These are phyloP conservation scores for Calycopis cecrops DNA, from an alignment of 1,140 invertebrate species.

Conservation along the genomic window DNA sequence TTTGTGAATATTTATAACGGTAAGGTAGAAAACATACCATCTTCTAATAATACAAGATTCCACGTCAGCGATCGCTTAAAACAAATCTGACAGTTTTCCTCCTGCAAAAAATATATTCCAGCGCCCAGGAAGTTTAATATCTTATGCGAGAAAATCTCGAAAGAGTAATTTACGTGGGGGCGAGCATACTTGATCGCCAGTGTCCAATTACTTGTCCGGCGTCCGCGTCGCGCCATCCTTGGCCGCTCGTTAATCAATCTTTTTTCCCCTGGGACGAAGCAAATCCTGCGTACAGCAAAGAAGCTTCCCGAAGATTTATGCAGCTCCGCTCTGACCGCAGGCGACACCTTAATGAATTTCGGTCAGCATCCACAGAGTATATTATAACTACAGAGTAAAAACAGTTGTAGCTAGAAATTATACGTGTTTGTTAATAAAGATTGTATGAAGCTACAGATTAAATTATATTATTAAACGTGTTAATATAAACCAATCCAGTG, in stretches of 20 bases:
- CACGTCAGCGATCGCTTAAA: conserved; percentile 5
- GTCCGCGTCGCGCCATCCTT: conserved; percentile 25
- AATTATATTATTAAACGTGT: too few species aligned
- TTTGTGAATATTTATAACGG: too few species aligned
- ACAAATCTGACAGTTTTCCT: too few species aligned
- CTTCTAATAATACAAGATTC: too few species aligned
- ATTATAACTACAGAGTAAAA: too few species aligned
- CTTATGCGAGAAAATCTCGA: conserved; percentile 19
- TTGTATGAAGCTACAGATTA: too few species aligned
- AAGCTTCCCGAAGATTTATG: conserved; percentile 27
- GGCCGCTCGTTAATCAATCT: conserved; percentile 33
- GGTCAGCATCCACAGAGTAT: not conserved
- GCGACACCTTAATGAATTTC: conserved; percentile 26
- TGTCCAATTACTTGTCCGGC: conserved; percentile 35
- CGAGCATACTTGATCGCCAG: conserved; percentile 18
- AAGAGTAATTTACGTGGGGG: conserved; percentile 22
- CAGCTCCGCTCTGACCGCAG: conserved; percentile 22
- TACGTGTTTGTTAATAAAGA: too few species aligned
- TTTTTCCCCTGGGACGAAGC: conserved; percentile 27
- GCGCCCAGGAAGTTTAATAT: too few species aligned
- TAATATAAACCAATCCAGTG: too few species aligned
- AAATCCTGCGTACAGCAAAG: conserved; percentile 28
- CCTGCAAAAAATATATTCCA: too few species aligned
- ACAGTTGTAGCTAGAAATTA: too few species aligned
- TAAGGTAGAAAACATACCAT: too few species aligned